Evolutionary conservation across 2,888 invertebrate species (phyloP).

Genomic region (Ganaspis brasiliensis): DNA sequence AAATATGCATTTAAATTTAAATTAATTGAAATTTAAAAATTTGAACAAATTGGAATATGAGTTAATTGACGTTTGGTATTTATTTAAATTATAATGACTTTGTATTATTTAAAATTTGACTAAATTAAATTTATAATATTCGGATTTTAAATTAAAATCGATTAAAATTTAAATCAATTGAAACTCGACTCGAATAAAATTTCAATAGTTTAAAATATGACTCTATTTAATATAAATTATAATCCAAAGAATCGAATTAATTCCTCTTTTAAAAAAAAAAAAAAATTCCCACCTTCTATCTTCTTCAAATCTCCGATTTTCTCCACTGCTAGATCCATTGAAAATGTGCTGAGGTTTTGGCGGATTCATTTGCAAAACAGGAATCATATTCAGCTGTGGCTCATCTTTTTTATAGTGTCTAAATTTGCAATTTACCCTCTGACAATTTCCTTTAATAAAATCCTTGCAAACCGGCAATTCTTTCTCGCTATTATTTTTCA

Average conservation of each 20-base stretch:
- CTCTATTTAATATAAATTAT: not conserved
- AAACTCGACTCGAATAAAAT: too few relatives aligned
- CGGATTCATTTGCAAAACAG: constrained; percentile 68
- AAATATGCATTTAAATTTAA: too few relatives aligned
- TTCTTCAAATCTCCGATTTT: constrained; percentile 74
- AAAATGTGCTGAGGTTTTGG: constrained; percentile 72
- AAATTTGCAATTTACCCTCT: constrained; percentile 76
- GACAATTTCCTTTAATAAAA: constrained; percentile 82
- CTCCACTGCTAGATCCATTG: constrained; percentile 65
- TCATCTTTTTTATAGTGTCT: constrained; percentile 75
- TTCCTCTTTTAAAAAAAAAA: too few relatives aligned
- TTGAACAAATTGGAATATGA: too few relatives aligned
- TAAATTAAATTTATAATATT: too few relatives aligned
- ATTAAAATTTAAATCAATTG: too few relatives aligned
- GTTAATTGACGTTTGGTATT: too few relatives aligned
- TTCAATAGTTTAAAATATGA: not conserved
- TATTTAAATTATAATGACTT: too few relatives aligned
- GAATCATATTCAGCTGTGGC: constrained; percentile 69
- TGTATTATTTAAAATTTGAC: too few relatives aligned
- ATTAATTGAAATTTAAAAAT: too few relatives aligned
- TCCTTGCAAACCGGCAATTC: constrained; percentile 82
- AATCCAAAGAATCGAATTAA: not conserved
- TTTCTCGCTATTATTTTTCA: constrained; percentile 76
- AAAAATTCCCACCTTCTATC: constrained; percentile 70
- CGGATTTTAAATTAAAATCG: too few relatives aligned